Conservation (phyloP, 2,113 vertebrate genomes). For the Catharus bicknelli region DNA sequence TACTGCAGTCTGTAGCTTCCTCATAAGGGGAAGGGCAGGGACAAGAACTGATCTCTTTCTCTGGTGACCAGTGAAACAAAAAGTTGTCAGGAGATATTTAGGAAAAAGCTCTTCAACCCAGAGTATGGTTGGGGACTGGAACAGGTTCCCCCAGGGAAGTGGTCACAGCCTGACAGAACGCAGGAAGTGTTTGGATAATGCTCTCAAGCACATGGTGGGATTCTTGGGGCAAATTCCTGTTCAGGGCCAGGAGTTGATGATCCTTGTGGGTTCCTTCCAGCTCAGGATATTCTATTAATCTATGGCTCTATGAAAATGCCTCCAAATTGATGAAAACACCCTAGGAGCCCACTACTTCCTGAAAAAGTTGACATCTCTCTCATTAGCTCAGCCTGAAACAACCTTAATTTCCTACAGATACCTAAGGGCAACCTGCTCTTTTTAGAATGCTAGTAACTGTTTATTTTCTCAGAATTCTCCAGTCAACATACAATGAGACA, state of each 20-base stretch:
- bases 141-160: background rate
- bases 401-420: background rate
- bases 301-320: background rate
- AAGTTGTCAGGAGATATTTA: background rate
- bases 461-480: slow-evolving; percentile 29
- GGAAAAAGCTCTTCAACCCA: background rate
- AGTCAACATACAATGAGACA: background rate
- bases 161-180: background rate
- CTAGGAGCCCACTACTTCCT: background rate
- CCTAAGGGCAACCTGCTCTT: too few relatives aligned
- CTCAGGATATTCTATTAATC: background rate
- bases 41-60: background rate
- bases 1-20: background rate
- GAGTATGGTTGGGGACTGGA: background rate
- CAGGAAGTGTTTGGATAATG: background rate
- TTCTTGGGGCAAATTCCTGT: background rate
- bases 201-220: background rate
- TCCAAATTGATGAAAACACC: background rate
- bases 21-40: background rate
- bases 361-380: background rate
- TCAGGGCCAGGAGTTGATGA: background rate
- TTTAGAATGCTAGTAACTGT: background rate
- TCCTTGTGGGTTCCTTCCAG: background rate
- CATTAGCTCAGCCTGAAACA: background rate
- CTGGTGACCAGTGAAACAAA: background rate